Conservation (phyloP, 37 sponge, comb jelly and placozoan genomes). For the Cliona cf. orientalis region DNA sequence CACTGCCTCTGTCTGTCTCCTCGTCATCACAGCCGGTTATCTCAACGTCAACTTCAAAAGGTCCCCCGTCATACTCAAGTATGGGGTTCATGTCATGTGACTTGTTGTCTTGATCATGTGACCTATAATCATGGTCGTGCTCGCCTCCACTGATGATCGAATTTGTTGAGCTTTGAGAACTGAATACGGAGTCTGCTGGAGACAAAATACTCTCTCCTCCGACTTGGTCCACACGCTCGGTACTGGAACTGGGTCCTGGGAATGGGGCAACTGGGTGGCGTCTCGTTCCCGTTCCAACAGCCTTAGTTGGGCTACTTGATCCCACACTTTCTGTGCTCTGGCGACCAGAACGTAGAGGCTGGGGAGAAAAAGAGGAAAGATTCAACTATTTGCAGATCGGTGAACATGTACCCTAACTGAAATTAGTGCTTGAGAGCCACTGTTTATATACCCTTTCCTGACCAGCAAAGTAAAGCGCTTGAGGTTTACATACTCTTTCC, state of each 20-base stretch:
- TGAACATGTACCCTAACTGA: too few species aligned
- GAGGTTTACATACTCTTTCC: too few species aligned
- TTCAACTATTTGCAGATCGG: too few species aligned
- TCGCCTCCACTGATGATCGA: too few species aligned
- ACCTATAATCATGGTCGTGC: too few species aligned
- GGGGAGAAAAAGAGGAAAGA: too few species aligned
- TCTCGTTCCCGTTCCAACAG: background rate
- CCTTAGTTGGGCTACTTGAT: background rate
- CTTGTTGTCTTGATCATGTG: too few species aligned
- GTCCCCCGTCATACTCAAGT: background rate
- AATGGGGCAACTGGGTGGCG: background rate
- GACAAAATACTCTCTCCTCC: background rate
- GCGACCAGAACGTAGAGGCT: background rate
- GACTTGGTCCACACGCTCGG: background rate
- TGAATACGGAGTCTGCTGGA: constrained; percentile 18
- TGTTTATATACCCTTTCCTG: too few species aligned
- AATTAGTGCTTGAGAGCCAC: too few species aligned
- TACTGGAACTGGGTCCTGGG: constrained; percentile 9
- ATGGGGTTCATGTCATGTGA: too few species aligned
- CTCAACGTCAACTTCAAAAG: background rate
- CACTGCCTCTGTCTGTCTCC: background rate
- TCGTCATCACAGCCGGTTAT: background rate
- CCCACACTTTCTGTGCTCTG: background rate
- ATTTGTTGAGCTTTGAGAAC: too few species aligned
- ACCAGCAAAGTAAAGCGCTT: too few species aligned